Conservation (phyloP, 2,888 invertebrate species). For the Scaptomyza reducta region DNA sequence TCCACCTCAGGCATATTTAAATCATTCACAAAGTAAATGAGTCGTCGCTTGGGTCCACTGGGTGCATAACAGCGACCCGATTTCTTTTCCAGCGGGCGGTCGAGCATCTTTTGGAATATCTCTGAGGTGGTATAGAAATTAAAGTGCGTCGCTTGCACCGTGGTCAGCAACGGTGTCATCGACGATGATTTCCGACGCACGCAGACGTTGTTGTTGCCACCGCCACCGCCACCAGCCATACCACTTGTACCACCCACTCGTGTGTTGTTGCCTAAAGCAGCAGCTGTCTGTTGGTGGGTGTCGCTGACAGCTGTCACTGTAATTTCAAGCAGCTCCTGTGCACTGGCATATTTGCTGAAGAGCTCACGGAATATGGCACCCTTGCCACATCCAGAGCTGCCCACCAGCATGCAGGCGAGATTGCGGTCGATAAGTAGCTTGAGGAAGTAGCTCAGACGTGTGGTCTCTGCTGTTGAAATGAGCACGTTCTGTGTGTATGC, state of each 20-base stretch:
- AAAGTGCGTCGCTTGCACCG: constrained; percentile 85
- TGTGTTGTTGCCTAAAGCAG: constrained; percentile 2
- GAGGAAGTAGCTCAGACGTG: constrained; percentile 93
- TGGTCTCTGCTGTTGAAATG: constrained; percentile 95
- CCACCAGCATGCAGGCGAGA: constrained; percentile 96
- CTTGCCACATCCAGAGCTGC: constrained; percentile 95
- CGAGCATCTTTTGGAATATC: constrained; percentile 94
- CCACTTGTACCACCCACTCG: background rate
- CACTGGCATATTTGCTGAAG: constrained; percentile 83
- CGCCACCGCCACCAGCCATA: constrained; percentile 1
- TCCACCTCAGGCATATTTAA: constrained; percentile 99
- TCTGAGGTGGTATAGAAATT: constrained; percentile 97
- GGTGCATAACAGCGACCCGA: constrained; percentile 97
- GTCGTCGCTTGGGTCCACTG: constrained; percentile 89
- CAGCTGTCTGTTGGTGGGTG: constrained; percentile 81
- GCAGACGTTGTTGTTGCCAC: constrained; percentile 12
- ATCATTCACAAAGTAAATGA: constrained; percentile 98
- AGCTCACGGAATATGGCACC: constrained; percentile 93
- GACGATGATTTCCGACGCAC: constrained; percentile 85
- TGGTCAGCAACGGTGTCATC: constrained; percentile 61
- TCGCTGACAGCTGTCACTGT: constrained; percentile 86
- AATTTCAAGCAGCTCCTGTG: constrained; percentile 86
- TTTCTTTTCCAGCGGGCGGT: constrained; percentile 97
- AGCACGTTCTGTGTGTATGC: constrained; percentile 87
- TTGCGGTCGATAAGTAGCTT: constrained; percentile 91